Base-by-base conservation (phyloP, 2,888 invertebrate genomes). In the Eilema griseolum region DNA sequence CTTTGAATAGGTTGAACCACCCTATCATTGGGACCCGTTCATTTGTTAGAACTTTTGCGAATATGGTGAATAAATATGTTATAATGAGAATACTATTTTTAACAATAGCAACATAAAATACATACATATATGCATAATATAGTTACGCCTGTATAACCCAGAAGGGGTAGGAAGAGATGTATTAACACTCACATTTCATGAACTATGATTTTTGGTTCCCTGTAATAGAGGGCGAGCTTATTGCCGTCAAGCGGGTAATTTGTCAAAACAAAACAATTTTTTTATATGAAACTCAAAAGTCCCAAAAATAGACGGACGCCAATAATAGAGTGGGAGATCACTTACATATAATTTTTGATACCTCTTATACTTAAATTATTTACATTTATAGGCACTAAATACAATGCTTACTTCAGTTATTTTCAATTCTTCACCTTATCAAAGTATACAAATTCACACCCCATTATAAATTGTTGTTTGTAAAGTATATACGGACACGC, bases 321-420 rank as follows among this genome's bases (percentile, higher is more conserved):
- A 52, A 52, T 52, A 52, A n/a, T n/a, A n/a, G 1, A 16, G 10
- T n/a, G 8, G n/a, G 8, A n/a, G 8, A 10, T 1, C 52, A 8
- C 1, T 24, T 5, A 24, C 11, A 65, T 71, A 77, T 79, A 71
- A 76, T 62, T 70, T 74, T 69, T 82, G 68, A 73, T 80, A 82
- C 69, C 71, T 59, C 71, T 71, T 73, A 57, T 28, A 80, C 75
- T 69, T 67, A 31, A 73, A 75, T 68, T 70, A 70, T 60, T 61
- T 71, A 82, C 79, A 71, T 71, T 73, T 67, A 77, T 71, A 80
- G 80, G 80, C 80, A 80, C 83, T 80, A 80, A 75, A 70, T 60
- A 59, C 71, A 57, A 67, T 61, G 66, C 16, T 69, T 57, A 61
- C 52, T 31, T 63, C 8, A 61, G 61, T 70, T 46, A 64, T 24